Base-by-base conservation (phyloP, 2,888 invertebrate species). In the Miltochrista miniata region DNA sequence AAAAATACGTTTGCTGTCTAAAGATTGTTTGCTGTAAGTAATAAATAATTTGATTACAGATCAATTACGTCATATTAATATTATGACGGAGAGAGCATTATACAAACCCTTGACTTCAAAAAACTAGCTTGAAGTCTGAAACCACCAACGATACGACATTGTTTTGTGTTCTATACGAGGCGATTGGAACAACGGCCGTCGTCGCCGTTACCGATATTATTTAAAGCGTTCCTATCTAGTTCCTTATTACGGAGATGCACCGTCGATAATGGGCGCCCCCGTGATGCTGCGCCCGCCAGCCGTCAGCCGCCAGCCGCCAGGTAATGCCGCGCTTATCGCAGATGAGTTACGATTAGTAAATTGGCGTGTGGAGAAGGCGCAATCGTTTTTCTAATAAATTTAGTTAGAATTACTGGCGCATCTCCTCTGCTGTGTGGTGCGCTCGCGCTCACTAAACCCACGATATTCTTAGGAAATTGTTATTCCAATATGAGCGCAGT, bases 321-420 rank as follows among this genome's bases (percentile, higher is more conserved):
- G 70, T 76, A 74, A 72, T 74, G 70, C 72, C 57, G 58, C 72
- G 75, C 77, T 81, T 83, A 84, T 85, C 83, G 76, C 63, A 78
- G 87, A 86, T 86, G 86, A 86, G 79, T 86, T 87, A 86, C 85
- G 86, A 87, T 85, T 85, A 85, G 81, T 79, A 82, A 84, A 84
- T 86, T 84, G 85, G 83, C 81, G 80, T 83, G 83, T 78, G 81
- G 79, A 73, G 81, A 74, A 77, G 78, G 76, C 79, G 81, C 79
- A 79, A 81, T 74, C 79, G 72, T 70, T 74, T 79, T 80, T 83
- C 82, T 82, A 85, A 87, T 86, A 87, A 86, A 86, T 85, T 80
- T 76, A 66, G 68, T 69, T 73, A 64, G 73, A 76, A 79, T 78
- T 74, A 74, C 76, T 45, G 59, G 74, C 72, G 70, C 74, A 68